Evolutionary conservation across 1,140 invertebrate species (phyloP), one percentile per base, ranked within the genome.

Genomic region (Mizuhopecten yessoensis): DNA sequence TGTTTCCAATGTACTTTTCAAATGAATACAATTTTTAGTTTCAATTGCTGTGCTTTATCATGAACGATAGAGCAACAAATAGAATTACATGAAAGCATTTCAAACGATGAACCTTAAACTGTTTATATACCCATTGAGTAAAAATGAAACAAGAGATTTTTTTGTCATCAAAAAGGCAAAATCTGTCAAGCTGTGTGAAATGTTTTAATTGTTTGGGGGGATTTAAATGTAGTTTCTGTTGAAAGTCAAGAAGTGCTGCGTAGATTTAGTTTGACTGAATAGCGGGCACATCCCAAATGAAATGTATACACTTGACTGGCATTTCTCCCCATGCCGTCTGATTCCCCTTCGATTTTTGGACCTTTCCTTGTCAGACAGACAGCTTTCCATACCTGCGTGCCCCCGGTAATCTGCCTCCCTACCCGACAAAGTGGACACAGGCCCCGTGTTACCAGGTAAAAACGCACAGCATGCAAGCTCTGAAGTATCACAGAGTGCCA

Each of bases 401-500:
- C 57, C n/a, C 57, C 57, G n/a, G 57, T 75, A 75, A 75, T 75
- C 57, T 75, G 57, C 57, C 57, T 75, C 57, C n/a, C 57, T 75
- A 75, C 15, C 57, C n/a, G 57, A 17, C 57, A 23, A 75, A 75
- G 57, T 75, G 57, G 57, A 75, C 57, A 75, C 57, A 75, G 57
- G n/a, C 23, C 57, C n/a, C 1, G 57, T n/a, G 57, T 75, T 75
- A 75, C 57, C 57, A 75, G 57, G 57, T 75, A 75, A 75, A 75
- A 75, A 75, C 57, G 57, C 57, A 29, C 57, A 75, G 57, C 57
- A 75, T 75, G 57, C 57, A 75, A 75, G 57, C 57, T 75, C 57
- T 75, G 57, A 75, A 75, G 57, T 75, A 75, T 75, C 57, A n/a
- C n/a, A 75, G 57, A 75, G 57, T 75, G 57, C 57, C 57, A 75